Evolutionary conservation across 92 coral and sea anemone genomes (phyloP), one percentile per base, ranked within the genome.

Genomic region (Epizoanthus illoricatus): DNA sequence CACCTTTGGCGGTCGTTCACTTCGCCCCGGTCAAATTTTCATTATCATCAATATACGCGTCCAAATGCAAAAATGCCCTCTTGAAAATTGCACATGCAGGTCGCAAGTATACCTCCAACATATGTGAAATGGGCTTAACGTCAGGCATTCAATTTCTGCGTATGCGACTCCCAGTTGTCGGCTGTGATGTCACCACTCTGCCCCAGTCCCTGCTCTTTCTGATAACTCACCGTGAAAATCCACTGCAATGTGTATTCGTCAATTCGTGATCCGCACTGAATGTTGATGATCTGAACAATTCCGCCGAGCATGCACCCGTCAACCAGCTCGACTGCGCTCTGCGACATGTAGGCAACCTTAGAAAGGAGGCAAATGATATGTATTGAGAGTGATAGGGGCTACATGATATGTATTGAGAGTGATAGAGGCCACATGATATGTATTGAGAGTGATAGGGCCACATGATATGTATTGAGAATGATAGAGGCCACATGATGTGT

Each of bases 231-330:
- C 28, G 68, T 63, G 10, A 63, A 24, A 17, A 11, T 40, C 68
- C 28, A 63, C 7, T 21, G 24, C 8, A 63, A 28, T 11, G 28
- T 17, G 11, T 63, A 63, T 63, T 63, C 68, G 18, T 63, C 28
- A 11, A 63, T 5, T 63, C 28, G 68, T 9, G 68, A 63, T 63
- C 68, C 68, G 10, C 21, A 20, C 39, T 17, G 68, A 20, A n/a
- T 63, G 68, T 63, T 63, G 3, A 20, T 9, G 68, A 63, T 28
- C 68, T 63, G 68, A 4, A 63, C 33, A 21, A 63, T 9, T 63
- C 68, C 68, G 10, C 68, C 68, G 28, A 63, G 21, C 68, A 63
- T 63, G 28, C 68, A 63, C 68, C 4, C 24, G 24, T 63, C 68
- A 63, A 63, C 0, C 33, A 17, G 6, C 24, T 63, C 68, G 5